These are phyloP conservation scores for Atethmia centrago DNA, from an alignment of 2,888 invertebrate species.

Conservation along the genomic window DNA sequence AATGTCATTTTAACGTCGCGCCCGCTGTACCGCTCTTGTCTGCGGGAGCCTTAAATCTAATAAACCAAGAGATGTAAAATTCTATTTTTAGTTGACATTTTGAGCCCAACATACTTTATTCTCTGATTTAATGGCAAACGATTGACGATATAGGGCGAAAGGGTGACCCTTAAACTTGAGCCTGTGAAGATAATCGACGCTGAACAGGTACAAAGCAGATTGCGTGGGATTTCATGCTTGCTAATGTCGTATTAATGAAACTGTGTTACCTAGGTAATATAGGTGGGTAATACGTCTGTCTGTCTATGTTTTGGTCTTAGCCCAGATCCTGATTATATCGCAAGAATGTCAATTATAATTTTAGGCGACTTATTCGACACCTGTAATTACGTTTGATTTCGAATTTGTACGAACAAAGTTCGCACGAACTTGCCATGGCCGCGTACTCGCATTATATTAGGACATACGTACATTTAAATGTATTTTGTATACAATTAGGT, in stretches of 20 bases:
- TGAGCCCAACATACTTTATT: conserved; percentile 1
- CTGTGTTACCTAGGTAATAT: neutral
- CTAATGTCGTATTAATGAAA: conserved; percentile 16
- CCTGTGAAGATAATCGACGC: conserved; percentile 32
- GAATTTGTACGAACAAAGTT: neutral
- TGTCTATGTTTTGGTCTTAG: conserved; percentile 2
- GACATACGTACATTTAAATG: too few relatives aligned
- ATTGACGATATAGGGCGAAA: conserved; percentile 43
- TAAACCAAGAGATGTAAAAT: neutral
- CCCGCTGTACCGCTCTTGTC: too few relatives aligned
- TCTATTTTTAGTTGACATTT: conserved; percentile 19
- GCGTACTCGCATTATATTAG: neutral
- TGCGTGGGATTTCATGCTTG: conserved; percentile 29
- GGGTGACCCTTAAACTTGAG: conserved; percentile 37
- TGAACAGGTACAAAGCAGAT: conserved; percentile 17
- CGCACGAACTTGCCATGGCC: neutral
- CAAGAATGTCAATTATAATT: neutral
- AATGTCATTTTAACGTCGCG: too few relatives aligned
- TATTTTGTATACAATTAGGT: neutral
- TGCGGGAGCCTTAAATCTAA: too few relatives aligned
- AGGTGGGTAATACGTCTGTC: conserved; percentile 1
- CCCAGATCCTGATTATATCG: neutral
- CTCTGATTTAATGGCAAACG: conserved; percentile 19
- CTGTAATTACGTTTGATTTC: neutral
- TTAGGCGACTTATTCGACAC: neutral